Conservation (phyloP, 1,140 invertebrate species). For the Drosophila nigromelanica region DNA sequence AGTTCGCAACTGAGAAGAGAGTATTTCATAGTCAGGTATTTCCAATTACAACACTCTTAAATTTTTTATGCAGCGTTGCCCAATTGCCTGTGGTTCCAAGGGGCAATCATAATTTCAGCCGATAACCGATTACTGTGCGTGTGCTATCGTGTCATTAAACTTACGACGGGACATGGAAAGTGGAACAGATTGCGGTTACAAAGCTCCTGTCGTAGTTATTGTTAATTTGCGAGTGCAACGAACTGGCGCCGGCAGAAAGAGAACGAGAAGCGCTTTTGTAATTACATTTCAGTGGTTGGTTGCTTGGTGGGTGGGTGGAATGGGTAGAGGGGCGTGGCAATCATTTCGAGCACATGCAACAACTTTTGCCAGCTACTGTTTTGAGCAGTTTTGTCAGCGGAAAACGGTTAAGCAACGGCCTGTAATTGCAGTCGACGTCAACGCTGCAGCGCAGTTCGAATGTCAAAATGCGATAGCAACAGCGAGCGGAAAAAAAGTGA, state of each 20-base stretch:
- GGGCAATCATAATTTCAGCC: slow-evolving; percentile 17
- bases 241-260: slow-evolving; percentile 44
- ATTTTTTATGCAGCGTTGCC: background rate
- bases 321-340: slow-evolving; percentile 17
- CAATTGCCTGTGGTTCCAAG: slow-evolving; percentile 4
- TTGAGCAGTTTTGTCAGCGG: slow-evolving; percentile 61
- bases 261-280: slow-evolving; percentile 71
- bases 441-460: slow-evolving; percentile 40
- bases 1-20: no score
- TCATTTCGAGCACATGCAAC: slow-evolving; percentile 45
- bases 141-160: slow-evolving; percentile 56
- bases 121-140: slow-evolving; percentile 26
- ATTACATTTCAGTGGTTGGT: slow-evolving; percentile 59
- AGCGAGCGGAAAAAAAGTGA: slow-evolving; percentile 55
- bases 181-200: slow-evolving; percentile 49
- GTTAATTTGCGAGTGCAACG: slow-evolving; percentile 71
- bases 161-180: slow-evolving; percentile 24
- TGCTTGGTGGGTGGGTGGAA: background rate
- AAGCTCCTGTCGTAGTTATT: slow-evolving; percentile 53
- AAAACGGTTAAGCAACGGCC: slow-evolving; percentile 59
- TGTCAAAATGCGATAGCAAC: slow-evolving; percentile 72
- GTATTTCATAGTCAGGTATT: no score
- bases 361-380: slow-evolving; percentile 67
- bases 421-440: slow-evolving; percentile 25
- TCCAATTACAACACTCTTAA: no score